Conservation (phyloP, 2,797 vertebrate genomes). For the Adrianichthys oophorus region DNA sequence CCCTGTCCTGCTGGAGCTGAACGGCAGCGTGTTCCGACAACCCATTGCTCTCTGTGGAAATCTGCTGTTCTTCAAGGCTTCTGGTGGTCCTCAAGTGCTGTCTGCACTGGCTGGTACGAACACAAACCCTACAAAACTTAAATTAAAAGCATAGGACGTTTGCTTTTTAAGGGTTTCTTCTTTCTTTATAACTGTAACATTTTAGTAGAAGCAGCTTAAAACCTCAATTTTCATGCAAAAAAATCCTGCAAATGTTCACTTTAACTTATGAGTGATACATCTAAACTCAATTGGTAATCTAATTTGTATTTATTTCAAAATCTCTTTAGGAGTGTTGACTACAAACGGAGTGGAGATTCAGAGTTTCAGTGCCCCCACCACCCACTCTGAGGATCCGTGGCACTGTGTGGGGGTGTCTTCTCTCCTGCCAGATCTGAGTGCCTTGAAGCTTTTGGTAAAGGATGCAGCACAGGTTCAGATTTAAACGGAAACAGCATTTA, state of each 20-base stretch:
- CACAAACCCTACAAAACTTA: not conserved
- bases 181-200: not conserved
- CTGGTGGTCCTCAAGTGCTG: constrained; percentile 69
- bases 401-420: constrained; percentile 81
- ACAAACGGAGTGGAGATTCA: constrained; percentile 79
- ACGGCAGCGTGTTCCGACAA: constrained; percentile 82
- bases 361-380: constrained; percentile 82
- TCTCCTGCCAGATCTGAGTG: constrained; percentile 70
- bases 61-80: constrained; percentile 84
- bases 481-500: constrained; percentile 49
- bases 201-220: no score
- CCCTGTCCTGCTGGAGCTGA: constrained; percentile 82
- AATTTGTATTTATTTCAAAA: no score
- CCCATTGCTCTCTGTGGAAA: constrained; percentile 80
- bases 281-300: no score
- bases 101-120: constrained; percentile 80
- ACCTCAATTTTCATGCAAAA: no score
- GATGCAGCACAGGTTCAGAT: constrained; percentile 82
- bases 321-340: constrained; percentile 79
- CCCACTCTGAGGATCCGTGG: constrained; percentile 80
- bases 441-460: constrained; percentile 75
- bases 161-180: not conserved
- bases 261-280: no score
- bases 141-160: no score
- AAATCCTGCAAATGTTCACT: no score